Percentiles rank a stretch among this genome's conserved stretches.
Evolutionary conservation across 2,797 vertebrate genomes (phyloP).

Genomic region (Cirrhinus mrigala): DNA sequence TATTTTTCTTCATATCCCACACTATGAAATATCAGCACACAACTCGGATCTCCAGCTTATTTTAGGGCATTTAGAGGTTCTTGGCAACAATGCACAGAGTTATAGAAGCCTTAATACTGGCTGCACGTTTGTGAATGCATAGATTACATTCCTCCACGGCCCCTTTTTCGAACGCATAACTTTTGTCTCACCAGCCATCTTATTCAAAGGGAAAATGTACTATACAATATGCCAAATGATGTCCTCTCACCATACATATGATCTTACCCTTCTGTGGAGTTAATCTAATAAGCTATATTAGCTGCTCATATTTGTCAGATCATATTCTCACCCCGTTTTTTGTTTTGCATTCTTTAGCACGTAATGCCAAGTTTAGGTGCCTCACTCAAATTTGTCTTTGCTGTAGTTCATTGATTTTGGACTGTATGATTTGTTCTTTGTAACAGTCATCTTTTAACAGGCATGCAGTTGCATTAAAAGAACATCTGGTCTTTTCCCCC

Average conservation of each 20-base stretch:
- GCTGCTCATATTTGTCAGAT: constrained; percentile 46
- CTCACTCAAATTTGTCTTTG: constrained; percentile 21
- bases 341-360: constrained; percentile 30
- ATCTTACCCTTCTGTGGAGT: constrained; percentile 43
- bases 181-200: constrained; percentile 11
- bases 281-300: constrained; percentile 59
- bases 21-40: constrained; percentile 46
- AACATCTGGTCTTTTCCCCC: constrained; percentile 11
- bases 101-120: constrained; percentile 50
- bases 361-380: constrained; percentile 41
- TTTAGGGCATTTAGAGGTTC: constrained; percentile 26
- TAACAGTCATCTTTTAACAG: constrained; percentile 37
- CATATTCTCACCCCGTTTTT: constrained; percentile 14
- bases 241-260: constrained; percentile 29
- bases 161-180: not conserved
- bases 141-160: constrained; percentile 32
- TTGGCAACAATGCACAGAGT: constrained; percentile 41
- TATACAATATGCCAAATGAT: constrained; percentile 22
- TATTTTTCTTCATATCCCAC: constrained; percentile 36
- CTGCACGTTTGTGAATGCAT: constrained; percentile 39
- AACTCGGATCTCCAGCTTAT: constrained; percentile 5
- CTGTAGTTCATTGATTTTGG: constrained; percentile 19
- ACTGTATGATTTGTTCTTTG: constrained; percentile 36
- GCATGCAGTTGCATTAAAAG: constrained; percentile 29
- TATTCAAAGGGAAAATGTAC: constrained; percentile 42